Percentiles rank a stretch among this genome's conserved stretches.
Evolutionary conservation across 2,113 vertebrate genomes (phyloP).

Genomic region (Otus sunia): DNA sequence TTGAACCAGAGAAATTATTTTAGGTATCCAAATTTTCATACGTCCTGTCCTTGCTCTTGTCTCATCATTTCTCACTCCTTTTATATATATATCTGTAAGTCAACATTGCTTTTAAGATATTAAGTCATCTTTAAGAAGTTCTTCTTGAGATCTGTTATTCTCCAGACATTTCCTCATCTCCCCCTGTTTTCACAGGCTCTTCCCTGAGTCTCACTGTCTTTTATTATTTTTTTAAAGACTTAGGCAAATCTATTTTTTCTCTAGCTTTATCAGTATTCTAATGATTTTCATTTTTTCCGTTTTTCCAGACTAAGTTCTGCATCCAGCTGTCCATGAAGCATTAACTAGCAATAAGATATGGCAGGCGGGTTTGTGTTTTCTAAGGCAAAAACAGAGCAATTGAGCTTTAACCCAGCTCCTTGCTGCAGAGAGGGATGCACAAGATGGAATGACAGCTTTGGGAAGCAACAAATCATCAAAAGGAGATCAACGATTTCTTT

Average conservation of each 20-base stretch:
- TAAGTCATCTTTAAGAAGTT: neutral
- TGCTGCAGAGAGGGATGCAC: neutral
- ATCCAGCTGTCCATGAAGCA: neutral
- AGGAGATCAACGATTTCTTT: neutral
- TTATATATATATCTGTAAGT: neutral
- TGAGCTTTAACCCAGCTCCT: neutral
- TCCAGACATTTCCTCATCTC: neutral
- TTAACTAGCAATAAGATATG: neutral
- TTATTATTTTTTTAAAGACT: neutral
- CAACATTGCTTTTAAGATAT: neutral
- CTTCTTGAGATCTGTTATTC: neutral
- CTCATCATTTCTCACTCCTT: neutral
- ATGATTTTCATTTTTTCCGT: neutral
- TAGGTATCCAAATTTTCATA: neutral
- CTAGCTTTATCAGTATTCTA: neutral
- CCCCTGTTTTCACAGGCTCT: neutral
- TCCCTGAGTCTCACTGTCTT: neutral
- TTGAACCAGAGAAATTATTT: neutral
- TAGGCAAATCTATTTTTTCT: neutral
- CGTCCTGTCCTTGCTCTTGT: neutral
- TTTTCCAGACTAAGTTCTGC: neutral
- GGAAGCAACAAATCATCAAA: neutral
- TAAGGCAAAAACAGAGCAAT: neutral
- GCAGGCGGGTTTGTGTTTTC: neutral
- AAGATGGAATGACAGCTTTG: neutral